These are phyloP conservation scores for Leuciscus waleckii DNA, from an alignment of 2,797 vertebrate species.

Conservation along the genomic window DNA sequence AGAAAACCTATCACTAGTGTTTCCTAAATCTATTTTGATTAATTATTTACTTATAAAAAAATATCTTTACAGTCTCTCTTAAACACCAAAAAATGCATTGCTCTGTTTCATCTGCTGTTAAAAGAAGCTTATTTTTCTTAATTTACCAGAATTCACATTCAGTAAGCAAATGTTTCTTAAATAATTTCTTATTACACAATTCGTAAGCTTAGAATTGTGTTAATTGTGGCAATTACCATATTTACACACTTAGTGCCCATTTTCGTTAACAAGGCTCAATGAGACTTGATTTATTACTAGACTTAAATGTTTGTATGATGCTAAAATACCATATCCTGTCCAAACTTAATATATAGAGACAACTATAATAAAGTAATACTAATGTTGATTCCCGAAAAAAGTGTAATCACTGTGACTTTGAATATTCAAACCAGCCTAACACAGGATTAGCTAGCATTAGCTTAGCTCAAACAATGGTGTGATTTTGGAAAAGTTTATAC, in stretches of 20 bases:
- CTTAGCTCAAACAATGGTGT: not conserved
- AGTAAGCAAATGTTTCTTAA: slow-evolving; percentile 21
- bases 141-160: not conserved
- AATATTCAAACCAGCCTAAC: not conserved
- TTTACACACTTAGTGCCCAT: not conserved
- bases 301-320: not conserved
- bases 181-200: too few species aligned
- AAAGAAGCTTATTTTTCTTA: not conserved
- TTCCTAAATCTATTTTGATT: not conserved
- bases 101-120: not conserved
- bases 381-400: not conserved
- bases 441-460: not conserved
- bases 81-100: not conserved
- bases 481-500: not conserved
- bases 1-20: not conserved
- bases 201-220: not conserved
- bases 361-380: not conserved
- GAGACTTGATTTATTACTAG: not conserved
- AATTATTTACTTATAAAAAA: too few species aligned
- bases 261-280: not conserved
- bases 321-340: not conserved
- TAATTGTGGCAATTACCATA: not conserved
- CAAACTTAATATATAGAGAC: not conserved
- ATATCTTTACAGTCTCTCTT: not conserved
- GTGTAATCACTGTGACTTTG: not conserved